phyloP scores from a whole-genome alignment of 2,797 vertebrate genomes.

The Eptatretus atami region DNA sequence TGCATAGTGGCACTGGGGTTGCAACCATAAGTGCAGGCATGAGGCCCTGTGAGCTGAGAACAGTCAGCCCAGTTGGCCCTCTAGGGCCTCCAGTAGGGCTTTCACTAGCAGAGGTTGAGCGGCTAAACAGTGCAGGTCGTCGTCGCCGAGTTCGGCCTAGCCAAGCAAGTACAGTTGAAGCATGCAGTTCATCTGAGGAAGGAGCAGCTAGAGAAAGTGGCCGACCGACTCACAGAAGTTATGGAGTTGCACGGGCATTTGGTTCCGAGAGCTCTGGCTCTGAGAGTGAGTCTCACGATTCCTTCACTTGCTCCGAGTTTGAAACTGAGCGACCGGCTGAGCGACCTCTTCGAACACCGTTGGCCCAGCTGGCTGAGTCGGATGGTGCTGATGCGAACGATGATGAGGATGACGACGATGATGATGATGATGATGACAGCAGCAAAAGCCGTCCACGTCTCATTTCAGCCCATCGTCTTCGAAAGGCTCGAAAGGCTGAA shows the following conservation, averaged over 20 bases:
- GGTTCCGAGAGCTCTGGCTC: conserved; percentile 65
- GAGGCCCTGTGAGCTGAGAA: conserved; percentile 62
- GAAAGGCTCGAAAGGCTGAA: neutral
- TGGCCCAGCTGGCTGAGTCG: conserved; percentile 82
- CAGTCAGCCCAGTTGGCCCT: conserved; percentile 48
- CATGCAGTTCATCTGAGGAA: conserved; percentile 71
- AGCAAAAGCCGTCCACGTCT: conserved; percentile 17
- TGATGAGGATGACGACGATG: conserved; percentile 18
- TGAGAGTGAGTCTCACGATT: conserved; percentile 92
- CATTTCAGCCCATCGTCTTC: conserved; percentile 21
- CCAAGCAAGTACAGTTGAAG: conserved; percentile 87
- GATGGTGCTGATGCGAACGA: conserved; percentile 72
- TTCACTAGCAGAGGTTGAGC: conserved; percentile 80
- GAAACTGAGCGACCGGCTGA: conserved; percentile 77
- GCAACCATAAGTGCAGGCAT: conserved; percentile 15
- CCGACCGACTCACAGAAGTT: conserved; percentile 16
- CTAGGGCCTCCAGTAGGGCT: conserved; percentile 68
- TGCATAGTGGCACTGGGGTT: too few relatives aligned
- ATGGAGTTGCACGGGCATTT: too few relatives aligned
- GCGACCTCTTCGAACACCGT: conserved; percentile 34
- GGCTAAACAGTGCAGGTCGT: conserved; percentile 43
- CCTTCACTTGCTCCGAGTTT: conserved; percentile 97
- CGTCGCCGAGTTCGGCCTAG: conserved; percentile 71
- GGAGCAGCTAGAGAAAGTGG: conserved; percentile 18
- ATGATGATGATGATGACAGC: neutral